These are phyloP conservation scores for Phytoseiulus persimilis DNA, from an alignment of 2,888 invertebrate genomes.

Conservation along the genomic window DNA sequence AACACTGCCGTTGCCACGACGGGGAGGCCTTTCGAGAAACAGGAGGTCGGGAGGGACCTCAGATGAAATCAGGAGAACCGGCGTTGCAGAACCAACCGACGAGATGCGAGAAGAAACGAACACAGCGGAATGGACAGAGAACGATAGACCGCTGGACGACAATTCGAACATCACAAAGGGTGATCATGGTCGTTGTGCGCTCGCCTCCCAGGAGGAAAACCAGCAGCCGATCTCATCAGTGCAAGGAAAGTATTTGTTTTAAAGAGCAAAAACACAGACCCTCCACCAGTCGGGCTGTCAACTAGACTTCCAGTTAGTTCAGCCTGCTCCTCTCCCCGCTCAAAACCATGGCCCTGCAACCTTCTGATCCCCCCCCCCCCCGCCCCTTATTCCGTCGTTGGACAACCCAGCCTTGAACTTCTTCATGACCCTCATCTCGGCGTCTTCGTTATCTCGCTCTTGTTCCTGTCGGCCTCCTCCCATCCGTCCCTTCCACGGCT, in stretches of 20 bases:
- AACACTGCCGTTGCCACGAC: neutral
- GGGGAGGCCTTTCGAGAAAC: neutral
- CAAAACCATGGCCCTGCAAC: too few relatives aligned
- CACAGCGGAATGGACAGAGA: too few relatives aligned
- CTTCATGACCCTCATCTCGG: neutral
- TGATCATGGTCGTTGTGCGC: slow-evolving; percentile 24
- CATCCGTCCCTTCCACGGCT: neutral
- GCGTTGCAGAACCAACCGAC: neutral
- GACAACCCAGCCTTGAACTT: neutral
- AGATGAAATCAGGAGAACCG: neutral
- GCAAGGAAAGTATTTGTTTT: slow-evolving; percentile 33
- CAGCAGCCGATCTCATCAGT: neutral
- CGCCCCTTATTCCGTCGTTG: neutral
- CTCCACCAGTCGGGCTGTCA: too few relatives aligned
- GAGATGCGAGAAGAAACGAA: neutral
- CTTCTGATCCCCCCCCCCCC: too few relatives aligned
- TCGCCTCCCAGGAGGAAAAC: too few relatives aligned
- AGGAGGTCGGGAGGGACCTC: neutral
- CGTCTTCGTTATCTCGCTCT: neutral
- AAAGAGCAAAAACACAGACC: slow-evolving; percentile 12
- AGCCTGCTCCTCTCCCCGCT: too few relatives aligned
- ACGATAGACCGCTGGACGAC: neutral
- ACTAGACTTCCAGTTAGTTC: too few relatives aligned
- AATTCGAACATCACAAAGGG: slow-evolving; percentile 34
- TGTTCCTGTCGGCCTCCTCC: neutral